Evolutionary conservation across 2,797 vertebrate genomes (phyloP).

Genomic region (Danio choprae): DNA sequence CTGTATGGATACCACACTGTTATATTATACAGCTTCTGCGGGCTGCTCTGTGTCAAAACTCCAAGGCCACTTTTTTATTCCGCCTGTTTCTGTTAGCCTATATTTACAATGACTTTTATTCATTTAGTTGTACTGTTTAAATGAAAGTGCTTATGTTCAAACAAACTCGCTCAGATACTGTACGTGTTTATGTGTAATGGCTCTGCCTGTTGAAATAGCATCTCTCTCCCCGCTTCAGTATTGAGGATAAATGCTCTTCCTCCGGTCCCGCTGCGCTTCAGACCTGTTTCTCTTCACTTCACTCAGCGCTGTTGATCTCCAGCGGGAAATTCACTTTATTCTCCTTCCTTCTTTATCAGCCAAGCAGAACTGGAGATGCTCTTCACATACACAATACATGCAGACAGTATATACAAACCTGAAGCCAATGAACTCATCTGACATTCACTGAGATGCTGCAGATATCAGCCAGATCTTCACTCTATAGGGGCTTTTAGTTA

Average conservation of each 20-base stretch:
- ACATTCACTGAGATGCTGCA: neutral
- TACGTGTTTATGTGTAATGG: neutral
- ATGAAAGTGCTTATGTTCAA: neutral
- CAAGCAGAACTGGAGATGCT: conserved; percentile 46
- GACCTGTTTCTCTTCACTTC: conserved; percentile 28
- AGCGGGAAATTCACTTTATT: conserved; percentile 34
- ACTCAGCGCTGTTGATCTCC: conserved; percentile 3
- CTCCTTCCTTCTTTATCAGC: conserved; percentile 25
- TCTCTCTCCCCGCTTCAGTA: conserved; percentile 9
- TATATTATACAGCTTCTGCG: no score
- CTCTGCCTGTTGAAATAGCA: conserved; percentile 1
- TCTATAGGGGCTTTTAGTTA: neutral
- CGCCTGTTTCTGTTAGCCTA: no score
- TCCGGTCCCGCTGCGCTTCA: conserved; percentile 26
- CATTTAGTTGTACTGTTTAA: neutral
- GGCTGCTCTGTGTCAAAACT: no score
- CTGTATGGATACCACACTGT: no score
- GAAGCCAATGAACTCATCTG: neutral
- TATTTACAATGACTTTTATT: neutral
- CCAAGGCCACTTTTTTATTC: no score
- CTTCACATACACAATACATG: conserved; percentile 16
- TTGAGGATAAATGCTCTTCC: conserved; percentile 21
- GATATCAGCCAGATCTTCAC: neutral
- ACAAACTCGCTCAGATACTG: neutral
- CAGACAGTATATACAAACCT: neutral